Evolutionary conservation across 2,797 vertebrate species (phyloP), one percentile per base, ranked within the genome.

Genomic region (Siniperca undulata): DNA sequence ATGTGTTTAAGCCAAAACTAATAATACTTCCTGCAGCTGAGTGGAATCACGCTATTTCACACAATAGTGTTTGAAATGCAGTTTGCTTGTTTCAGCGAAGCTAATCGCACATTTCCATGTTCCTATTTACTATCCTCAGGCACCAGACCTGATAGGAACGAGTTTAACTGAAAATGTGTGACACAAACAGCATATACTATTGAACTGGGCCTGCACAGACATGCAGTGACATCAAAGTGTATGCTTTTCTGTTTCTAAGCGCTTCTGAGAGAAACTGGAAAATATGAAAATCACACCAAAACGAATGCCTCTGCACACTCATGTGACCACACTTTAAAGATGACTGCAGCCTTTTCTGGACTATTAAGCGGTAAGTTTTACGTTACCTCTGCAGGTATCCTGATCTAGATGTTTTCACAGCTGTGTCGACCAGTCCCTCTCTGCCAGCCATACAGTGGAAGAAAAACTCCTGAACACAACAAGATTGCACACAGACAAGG

Each of bases 391-490:
- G 99, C 11, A 99, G 95, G 89, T 99, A 99, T 48, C 98, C 99
- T 1, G 99, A 99, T 83, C 99, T 95, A 76, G 98, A 99, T 4
- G 98, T 99, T 94, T 99, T 99, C 70, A 99, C 99, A 38, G 99
- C 98, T 0, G 99, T 99, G 88, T 99, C 99, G 5, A 99, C 99
- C 2, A 99, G 95, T 20, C 99, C 99, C 87, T 99, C 98, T 86
- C 99, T 96, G 65, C 99, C 99, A 17, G 99, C 99, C 99, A 99
- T 99, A 89, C 99, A 99, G 85, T 99, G 99, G 82, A 98, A 99
- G 95, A 99, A 99, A 92, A 98, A 99, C 88, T 99, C 99, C 99
- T 99, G 68, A 58, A 48, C 71, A 56, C 81, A 73, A 0, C 2
- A 44, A 46, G 7, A 34, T 40, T 17, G 64, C 4, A 85, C 46